Base-by-base conservation (phyloP, 2,797 vertebrate genomes). In the Karalla daura region DNA sequence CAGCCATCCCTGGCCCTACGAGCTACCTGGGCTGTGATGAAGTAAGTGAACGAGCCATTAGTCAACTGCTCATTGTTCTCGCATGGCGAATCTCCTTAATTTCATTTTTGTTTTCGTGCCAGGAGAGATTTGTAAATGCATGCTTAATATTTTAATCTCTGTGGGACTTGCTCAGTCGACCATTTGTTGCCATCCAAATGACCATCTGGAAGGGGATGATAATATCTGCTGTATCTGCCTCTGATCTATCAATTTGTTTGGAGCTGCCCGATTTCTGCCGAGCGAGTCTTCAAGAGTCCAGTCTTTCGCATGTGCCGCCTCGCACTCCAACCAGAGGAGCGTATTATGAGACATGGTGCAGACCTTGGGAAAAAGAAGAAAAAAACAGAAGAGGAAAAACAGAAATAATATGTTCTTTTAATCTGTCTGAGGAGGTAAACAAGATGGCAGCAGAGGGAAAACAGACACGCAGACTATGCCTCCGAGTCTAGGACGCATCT, bases 141-240 rank as follows among this genome's bases (percentile, higher is more conserved):
- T 87, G 86, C 86, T 76, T 91, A 91, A 92, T 90, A 88, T 92
- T 92, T 92, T 91, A 87, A 88, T 92, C 89, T 92, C 89, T 63
- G 83, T 81, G 89, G 85, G 91, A 85, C 84, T 74, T 78, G 87
- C 87, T 86, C 83, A 77, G 30, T 64, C 63, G 85, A 91, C 83
- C 92, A 90, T 92, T 93, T 93, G 90, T 89, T 79, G 83, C 85
- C 86, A 85, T 90, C 88, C 81, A 83, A 91, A 88, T 86, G 86
- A 90, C 92, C 91, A 93, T 93, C 92, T 94, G 93, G 91, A 91
- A 89, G 76, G 75, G 72, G 78, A 87, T 86, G 87, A 92, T 89
- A 91, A 90, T 89, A 86, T 87, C 78, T 53, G 44, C 53, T 13
- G 68, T 75, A 51, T 78, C 84, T 85, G 27, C 79, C 52, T 74